Evolutionary conservation across 2,888 invertebrate species (phyloP), one percentile per base, ranked within the genome.

Genomic region (Brachyptera risi): DNA sequence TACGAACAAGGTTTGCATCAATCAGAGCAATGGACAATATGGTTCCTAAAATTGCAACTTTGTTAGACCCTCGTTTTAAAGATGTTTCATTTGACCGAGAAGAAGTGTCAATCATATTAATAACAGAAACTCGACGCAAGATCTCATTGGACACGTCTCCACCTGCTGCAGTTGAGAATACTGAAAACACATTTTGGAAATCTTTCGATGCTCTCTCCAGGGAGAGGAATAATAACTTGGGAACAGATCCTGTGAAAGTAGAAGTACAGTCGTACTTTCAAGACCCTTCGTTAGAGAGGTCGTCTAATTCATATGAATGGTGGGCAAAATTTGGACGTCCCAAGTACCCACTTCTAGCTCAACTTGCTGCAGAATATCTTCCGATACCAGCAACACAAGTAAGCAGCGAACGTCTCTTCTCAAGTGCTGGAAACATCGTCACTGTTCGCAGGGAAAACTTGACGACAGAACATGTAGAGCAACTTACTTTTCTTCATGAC

Each of bases 271-370:
- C 42, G 35, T 61, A 63, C 62, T 58, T 59, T 60, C 58, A 62
- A 64, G 50, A 64, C 60, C 64, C 62, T 54, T 58, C 56, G 61
- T 50, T 35, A 50, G 58, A 38, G 58, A 49, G 65, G 63, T 60
- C 64, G 64, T 66, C 65, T 66, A 68, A 68, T 65, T 65, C 66
- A 65, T 66, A 63, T 63, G 59, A 64, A 59, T 64, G 60, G 60
- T 57, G 57, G 64, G 61, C 56, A 61, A 31, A 31, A 11, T 51
- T n/a, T 61, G 65, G n/a, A n/a, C 64, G 64, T 66, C 65, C 65
- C 66, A 67, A 67, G 65, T 66, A 67, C 65, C 67, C 64, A 65
- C 64, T 66, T 65, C 66, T 66, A 65, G 65, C 65, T 64, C 65
- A 66, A 64, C 62, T 40, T 47, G 42, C 47, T 50, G 42, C 44